Evolutionary conservation across 2,797 vertebrate genomes (phyloP).

Genomic region (Pantherophis vulpinus): DNA sequence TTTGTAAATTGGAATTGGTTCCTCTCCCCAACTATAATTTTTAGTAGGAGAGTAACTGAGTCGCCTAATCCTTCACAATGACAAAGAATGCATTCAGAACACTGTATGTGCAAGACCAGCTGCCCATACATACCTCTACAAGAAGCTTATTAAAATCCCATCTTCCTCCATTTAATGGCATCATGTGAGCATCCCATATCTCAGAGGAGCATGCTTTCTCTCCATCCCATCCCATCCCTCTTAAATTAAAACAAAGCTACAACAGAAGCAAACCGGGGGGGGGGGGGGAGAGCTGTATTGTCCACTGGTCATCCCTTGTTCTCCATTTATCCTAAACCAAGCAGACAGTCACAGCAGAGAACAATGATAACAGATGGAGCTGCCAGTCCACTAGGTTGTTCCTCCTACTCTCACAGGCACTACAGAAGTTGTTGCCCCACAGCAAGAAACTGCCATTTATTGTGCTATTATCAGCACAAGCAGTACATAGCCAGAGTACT

Average conservation of each 20-base stretch:
- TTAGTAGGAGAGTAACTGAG: background rate
- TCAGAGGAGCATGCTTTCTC: conserved; percentile 20
- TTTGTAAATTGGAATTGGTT: background rate
- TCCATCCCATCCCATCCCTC: background rate
- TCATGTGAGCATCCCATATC: conserved; percentile 33
- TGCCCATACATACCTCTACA: background rate
- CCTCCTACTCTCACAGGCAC: background rate
- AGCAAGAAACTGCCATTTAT: conserved; percentile 3
- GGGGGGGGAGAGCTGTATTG: conserved; percentile 59
- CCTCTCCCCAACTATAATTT: background rate
- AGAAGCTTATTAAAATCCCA: conserved; percentile 40
- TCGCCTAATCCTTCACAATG: background rate
- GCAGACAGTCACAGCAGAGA: background rate
- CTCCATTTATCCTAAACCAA: background rate
- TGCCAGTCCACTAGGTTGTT: background rate
- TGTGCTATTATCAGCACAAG: background rate
- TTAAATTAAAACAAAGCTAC: conserved; percentile 66
- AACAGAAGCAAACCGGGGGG: conserved; percentile 54
- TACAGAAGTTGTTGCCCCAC: background rate
- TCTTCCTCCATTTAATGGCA: conserved; percentile 29
- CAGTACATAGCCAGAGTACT: background rate
- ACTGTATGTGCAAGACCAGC: background rate
- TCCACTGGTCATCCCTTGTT: conserved; percentile 44
- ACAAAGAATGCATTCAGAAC: background rate
- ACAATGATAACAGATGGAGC: background rate